These are phyloP conservation scores for Apodemia mormo DNA, from an alignment of 2,888 invertebrate genomes.

Conservation along the genomic window DNA sequence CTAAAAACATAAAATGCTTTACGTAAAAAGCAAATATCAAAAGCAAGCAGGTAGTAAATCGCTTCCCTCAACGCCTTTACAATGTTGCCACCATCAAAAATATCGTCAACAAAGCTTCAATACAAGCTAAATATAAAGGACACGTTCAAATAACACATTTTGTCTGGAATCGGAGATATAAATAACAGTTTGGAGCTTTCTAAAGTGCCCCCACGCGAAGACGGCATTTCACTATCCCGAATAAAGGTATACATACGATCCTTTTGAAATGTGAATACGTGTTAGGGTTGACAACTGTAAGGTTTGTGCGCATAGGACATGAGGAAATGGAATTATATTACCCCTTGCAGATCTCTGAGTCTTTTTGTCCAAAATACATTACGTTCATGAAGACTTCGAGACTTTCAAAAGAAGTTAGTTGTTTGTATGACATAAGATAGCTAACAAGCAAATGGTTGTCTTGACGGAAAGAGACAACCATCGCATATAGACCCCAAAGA, in stretches of 20 bases:
- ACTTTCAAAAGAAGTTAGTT: no score
- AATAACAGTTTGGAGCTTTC: constrained; percentile 18
- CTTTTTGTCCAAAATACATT: no score
- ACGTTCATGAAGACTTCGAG: no score
- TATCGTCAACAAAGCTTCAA: constrained; percentile 5
- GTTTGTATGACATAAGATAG: no score
- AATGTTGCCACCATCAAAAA: constrained; percentile 16
- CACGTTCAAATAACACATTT: constrained; percentile 17
- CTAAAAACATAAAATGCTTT: background rate
- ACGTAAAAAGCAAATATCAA: constrained; percentile 5
- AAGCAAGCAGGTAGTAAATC: background rate
- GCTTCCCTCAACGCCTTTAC: constrained; percentile 12
- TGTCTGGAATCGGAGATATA: constrained; percentile 17
- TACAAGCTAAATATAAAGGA: constrained; percentile 1
- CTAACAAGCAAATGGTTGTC: no score
- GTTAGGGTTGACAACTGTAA: constrained; percentile 5
- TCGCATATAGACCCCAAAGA: no score
- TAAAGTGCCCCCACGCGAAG: constrained; percentile 18
- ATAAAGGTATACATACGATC: constrained; percentile 16
- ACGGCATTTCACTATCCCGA: constrained; percentile 13
- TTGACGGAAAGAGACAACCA: no score
- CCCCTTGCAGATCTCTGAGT: no score
- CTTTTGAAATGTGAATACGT: constrained; percentile 1
- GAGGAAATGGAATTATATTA: no score
- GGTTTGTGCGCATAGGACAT: background rate